Conservation (phyloP, 2,797 vertebrate genomes). For the Anguilla marmorata region DNA sequence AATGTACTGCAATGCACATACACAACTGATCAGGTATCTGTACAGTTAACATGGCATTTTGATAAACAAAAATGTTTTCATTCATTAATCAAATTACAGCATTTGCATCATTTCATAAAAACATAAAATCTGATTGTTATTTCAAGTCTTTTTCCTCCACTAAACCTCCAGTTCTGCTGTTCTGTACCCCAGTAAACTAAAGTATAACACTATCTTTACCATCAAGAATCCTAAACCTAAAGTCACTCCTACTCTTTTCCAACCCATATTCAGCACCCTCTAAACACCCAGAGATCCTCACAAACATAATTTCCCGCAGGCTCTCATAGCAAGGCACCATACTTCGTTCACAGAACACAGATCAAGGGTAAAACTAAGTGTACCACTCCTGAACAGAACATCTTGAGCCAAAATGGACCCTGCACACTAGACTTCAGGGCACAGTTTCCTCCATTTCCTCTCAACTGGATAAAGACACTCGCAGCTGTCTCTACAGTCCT, state of each 20-base stretch:
- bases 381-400: background rate
- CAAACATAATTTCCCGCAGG: background rate
- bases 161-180: background rate
- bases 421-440: background rate
- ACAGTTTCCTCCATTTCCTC: background rate
- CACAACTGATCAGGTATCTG: background rate
- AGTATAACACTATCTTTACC: background rate
- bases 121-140: background rate
- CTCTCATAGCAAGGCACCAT: background rate
- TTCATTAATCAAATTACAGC: background rate
- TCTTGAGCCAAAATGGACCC: slow-evolving; percentile 5
- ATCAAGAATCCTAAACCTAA: background rate
- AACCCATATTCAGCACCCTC: background rate
- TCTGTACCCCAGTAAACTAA: slow-evolving; percentile 22
- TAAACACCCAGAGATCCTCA: background rate
- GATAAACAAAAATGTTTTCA: background rate
- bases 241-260: background rate
- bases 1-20: slow-evolving; percentile 2
- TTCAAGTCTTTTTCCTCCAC: background rate
- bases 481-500: background rate
- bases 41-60: background rate
- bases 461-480: background rate
- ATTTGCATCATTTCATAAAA: background rate
- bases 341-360: background rate
- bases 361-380: slow-evolving; percentile 1